Conservation (phyloP, 2,797 vertebrate species). For the Liparis tanakae region DNA sequence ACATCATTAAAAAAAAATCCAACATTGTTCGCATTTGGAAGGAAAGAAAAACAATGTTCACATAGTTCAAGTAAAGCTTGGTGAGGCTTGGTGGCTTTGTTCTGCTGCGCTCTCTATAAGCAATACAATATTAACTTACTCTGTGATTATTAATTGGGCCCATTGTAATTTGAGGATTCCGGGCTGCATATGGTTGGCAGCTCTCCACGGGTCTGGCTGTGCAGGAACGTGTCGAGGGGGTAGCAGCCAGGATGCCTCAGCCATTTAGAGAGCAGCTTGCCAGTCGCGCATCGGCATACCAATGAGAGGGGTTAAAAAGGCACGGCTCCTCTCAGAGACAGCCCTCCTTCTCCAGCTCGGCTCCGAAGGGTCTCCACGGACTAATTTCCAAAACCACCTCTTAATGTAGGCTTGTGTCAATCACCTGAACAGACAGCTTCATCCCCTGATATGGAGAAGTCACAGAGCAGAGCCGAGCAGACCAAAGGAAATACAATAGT, state of each 20-base stretch:
- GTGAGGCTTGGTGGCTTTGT: conserved; percentile 81
- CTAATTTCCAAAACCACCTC: conserved; percentile 99
- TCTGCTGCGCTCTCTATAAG: conserved; percentile 85
- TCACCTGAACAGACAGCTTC: conserved; percentile 99
- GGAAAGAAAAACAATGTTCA: conserved; percentile 76
- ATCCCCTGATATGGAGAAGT: conserved; percentile 99
- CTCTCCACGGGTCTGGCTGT: conserved; percentile 97
- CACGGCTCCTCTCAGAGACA: conserved; percentile 97
- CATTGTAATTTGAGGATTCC: conserved; percentile 99
- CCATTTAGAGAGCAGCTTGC: conserved; percentile 99
- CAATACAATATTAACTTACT: conserved; percentile 99
- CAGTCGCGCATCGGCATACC: conserved; percentile 96
- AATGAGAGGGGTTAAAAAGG: conserved; percentile 99
- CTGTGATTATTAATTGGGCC: conserved; percentile 99
- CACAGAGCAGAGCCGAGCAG: conserved; percentile 92
- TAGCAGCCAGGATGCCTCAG: conserved; percentile 94
- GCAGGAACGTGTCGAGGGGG: conserved; percentile 96
- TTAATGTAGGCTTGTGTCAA: conserved; percentile 99
- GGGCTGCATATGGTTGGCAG: conserved; percentile 95
- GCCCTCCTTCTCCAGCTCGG: conserved; percentile 95
- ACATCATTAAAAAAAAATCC: conserved; percentile 77
- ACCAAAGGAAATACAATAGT: conserved; percentile 90
- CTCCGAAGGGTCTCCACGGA: conserved; percentile 98
- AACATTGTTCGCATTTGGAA: conserved; percentile 64
- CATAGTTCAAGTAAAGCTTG: conserved; percentile 74